Evolutionary conservation across 2,113 vertebrate species (phyloP), one percentile per base, ranked within the genome.

Genomic region (Hucho hucho): DNA sequence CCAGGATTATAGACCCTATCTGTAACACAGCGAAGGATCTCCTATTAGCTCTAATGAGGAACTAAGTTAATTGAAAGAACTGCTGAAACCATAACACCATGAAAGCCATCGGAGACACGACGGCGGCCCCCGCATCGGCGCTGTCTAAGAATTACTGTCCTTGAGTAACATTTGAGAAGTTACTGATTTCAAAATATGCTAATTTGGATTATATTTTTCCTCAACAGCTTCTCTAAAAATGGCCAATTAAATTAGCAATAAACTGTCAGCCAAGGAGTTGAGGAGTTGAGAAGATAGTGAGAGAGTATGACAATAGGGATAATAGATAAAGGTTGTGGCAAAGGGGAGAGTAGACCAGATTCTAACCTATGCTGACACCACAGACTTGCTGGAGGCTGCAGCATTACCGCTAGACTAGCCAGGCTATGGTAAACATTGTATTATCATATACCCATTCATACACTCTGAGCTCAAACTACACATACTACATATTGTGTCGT

Each of bases 181-280:
- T 83, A 81, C 37, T 3, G n/a, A 53, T 25, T 76, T 84, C 58
- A 82, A 63, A 84, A 82, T 76, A 79, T 73, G 74, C 66, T 76
- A 79, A 87, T 83, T 59, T 75, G 77, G 84, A 87, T 86, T 86
- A 79, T 69, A 53, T 53, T 53, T 85, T 67, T 76, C 69, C 59
- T 82, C 79, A 78, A 73, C 77, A 68, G 80, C 78, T 13, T 53
- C 49, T 53, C 4, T 74, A 75, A 90, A 81, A 43, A 81, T 76
- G 25, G 75, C 72, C 86, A 86, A 87, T 92, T 88, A 87, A 89
- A 90, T 90, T 89, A 70, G 80, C 74, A 88, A 86, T 89, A 81
- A 88, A 83, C 81, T 71, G 4, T 84, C 77, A 26, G 25, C 66
- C 26, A 26, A n/a, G 66, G 9, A 11, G 7, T 2, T 11, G 37